phyloP scores from a whole-genome alignment of 1,140 invertebrate species.

The Hyles vespertilio region DNA sequence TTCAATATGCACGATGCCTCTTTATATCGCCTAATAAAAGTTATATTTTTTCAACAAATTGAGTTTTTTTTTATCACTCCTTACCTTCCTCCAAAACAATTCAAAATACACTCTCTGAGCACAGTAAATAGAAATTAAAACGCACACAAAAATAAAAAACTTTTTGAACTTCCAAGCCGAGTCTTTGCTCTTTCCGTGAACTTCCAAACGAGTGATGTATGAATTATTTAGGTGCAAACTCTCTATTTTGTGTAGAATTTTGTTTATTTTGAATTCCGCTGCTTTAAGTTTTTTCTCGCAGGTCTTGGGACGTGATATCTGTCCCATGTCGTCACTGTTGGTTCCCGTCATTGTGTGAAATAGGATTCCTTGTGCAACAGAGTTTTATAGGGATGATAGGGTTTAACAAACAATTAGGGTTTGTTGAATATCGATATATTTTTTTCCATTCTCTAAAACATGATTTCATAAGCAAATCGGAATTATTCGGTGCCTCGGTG shows the following conservation, averaged over 20 bases:
- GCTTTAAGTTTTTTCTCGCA: slow-evolving; percentile 55
- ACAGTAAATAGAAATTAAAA: slow-evolving; percentile 10
- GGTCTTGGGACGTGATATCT: slow-evolving; percentile 26
- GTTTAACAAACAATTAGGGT: no score
- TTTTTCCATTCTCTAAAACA: no score
- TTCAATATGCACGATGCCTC: no score
- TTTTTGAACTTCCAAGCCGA: slow-evolving; percentile 1
- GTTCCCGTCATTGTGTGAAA: slow-evolving; percentile 27
- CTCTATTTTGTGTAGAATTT: slow-evolving; percentile 54
- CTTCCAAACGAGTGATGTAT: slow-evolving; percentile 35
- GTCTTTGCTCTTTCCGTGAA: slow-evolving; percentile 16
- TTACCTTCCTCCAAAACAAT: slow-evolving; percentile 19
- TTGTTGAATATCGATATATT: no score
- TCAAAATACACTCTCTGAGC: slow-evolving; percentile 18
- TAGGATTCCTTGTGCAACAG: slow-evolving; percentile 17
- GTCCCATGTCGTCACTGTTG: slow-evolving; percentile 26
- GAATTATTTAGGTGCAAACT: slow-evolving; percentile 42
- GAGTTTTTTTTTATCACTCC: neutral
- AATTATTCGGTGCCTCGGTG: no score
- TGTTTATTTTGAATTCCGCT: slow-evolving; percentile 47
- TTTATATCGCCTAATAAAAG: no score
- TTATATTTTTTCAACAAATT: no score
- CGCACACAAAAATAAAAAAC: slow-evolving; percentile 7
- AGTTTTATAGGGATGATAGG: slow-evolving; percentile 35
- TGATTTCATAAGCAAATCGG: no score